Base-by-base conservation (phyloP, 2,797 vertebrate species). In the Gambelia wislizenii region DNA sequence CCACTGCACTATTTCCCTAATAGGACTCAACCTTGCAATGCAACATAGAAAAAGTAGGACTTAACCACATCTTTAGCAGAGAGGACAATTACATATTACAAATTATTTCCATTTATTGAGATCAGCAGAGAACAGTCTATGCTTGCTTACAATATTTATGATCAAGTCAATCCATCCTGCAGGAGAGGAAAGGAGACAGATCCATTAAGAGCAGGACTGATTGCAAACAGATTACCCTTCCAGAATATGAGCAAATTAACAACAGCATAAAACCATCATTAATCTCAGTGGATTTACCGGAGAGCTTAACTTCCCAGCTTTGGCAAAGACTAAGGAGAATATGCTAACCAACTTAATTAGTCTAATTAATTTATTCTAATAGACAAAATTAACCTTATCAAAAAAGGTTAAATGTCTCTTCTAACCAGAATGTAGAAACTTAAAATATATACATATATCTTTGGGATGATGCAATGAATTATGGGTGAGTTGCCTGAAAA, bases 341-440 rank as follows among this genome's bases (percentile, higher is more conserved):
- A 87, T 88, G 64, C 86, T 88, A 91, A 88, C 0, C 76, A 85
- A 89, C 56, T 89, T 93, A 92, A 95, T 95, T 93, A 78, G 82
- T 81, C 42, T 89, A 94, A 95, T 95, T 94, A 94, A 47, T 52
- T 86, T 85, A 81, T 85, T 88, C 69, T 94, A 95, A 95, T 52
- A 92, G 74, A 85, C 30, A 83, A 59, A 91, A 94, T 93, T 96
- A 94, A 95, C 92, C 85, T 93, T 82, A 92, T 67, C 81, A 90
- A 80, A 67, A 88, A 94, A 95, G 93, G 86, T 93, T 94, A 93
- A 92, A 94, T 77, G 27, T 42, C 67, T 88, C 92, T 70, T 88
- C 85, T 36, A 86, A 89, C 81, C 88, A 27, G 44, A 75, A 74
- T 0, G 27, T 80, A 22, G 2, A 1, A 84, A 67, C 81, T 84